Evolutionary conservation across 2,113 vertebrate species (phyloP), one percentile per base, ranked within the genome.

Genomic region (Paralichthys olivaceus): DNA sequence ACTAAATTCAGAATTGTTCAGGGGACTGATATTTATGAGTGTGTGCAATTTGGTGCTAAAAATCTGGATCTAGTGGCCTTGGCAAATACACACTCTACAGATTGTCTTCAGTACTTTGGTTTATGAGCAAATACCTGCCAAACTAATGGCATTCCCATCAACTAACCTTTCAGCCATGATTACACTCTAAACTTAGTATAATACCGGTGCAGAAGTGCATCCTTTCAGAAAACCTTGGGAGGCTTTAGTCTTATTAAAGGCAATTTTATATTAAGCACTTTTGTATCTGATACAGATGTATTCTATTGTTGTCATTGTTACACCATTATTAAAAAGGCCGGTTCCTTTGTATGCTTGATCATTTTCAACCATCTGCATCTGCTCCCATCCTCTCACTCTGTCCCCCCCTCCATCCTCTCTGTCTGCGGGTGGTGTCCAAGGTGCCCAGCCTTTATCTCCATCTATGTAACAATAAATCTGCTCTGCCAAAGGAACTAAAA

Each of bases 401-500:
- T 72, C 3, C 20, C 28, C 59, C 23, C n/a, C 25, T 72, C 22
- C 11, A 29, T 62, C 32, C 63, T 74, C 72, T 75, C 71, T 72
- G 75, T 72, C 77, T 79, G 54, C 64, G 65, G 71, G 29, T 73
- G 5, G 63, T 62, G 69, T 80, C 79, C 69, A 71, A 84, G 78
- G 73, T 83, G 84, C 45, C 80, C 29, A 58, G 61, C 79, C 80
- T 83, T 77, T 66, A 85, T 89, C 78, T 79, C 32, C 70, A 72
- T 86, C 81, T 53, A 28, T 79, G 75, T 66, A 77, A 88, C 86
- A 77, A 89, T 87, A 86, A 89, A 89, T 87, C 73, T 85, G 77
- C 80, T 81, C 75, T 82, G 75, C 75, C 80, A 85, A 72, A 62
- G 58, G 67, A 87, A 81, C 72, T 84, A 82, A 85, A 89, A 91